phyloP scores from a whole-genome alignment of 2,888 invertebrate genomes.

The Carabus problematicus region DNA sequence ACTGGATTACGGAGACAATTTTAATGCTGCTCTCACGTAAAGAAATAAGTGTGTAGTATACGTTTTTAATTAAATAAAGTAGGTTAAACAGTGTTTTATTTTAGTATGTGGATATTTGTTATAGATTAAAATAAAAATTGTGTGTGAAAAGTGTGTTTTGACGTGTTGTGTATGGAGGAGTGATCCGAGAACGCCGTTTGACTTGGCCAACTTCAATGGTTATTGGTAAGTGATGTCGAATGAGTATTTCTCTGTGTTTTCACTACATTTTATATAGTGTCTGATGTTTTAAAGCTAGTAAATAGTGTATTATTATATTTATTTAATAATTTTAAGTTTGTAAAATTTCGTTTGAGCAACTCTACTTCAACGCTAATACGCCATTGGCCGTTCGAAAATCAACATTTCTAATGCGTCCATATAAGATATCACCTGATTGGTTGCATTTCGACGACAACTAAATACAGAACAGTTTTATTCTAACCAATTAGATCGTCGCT shows the following conservation, averaged over 20 bases:
- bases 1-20: conserved; percentile 59
- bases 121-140: conserved; percentile 20
- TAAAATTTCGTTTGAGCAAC: conserved; percentile 30
- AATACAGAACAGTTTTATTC: conserved; percentile 61
- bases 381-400: conserved; percentile 59
- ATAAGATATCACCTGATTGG: conserved; percentile 62
- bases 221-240: conserved; percentile 36
- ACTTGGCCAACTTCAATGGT: conserved; percentile 41
- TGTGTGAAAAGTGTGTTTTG: conserved; percentile 38
- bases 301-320: conserved; percentile 9
- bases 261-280: conserved; percentile 2
- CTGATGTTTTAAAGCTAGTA: neutral
- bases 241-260: neutral
- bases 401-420: conserved; percentile 59
- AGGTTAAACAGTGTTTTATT: conserved; percentile 29
- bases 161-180: conserved; percentile 38
- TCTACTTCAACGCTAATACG: conserved; percentile 49
- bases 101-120: conserved; percentile 40
- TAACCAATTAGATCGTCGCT: conserved; percentile 61
- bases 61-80: conserved; percentile 29
- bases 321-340: conserved; percentile 28
- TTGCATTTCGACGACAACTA: conserved; percentile 59
- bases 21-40: conserved; percentile 44
- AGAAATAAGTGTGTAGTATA: conserved; percentile 38
- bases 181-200: conserved; percentile 39